Evolutionary conservation across 2,888 invertebrate genomes (phyloP).

Genomic region (Chrysolina americana): DNA sequence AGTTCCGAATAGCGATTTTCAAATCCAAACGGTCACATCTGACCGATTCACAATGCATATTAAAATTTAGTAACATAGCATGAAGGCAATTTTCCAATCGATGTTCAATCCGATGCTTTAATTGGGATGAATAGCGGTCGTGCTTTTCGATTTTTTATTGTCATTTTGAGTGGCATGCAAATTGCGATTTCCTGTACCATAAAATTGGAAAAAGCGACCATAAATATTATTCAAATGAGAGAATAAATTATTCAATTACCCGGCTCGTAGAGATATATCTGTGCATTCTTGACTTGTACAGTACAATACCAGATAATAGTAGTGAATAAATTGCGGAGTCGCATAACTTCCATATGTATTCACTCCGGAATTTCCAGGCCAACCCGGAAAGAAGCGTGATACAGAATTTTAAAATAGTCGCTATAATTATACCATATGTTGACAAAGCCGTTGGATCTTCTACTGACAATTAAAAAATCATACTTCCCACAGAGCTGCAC

Average conservation of each 20-base stretch:
- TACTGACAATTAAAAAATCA: slow-evolving; percentile 60
- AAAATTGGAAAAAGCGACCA: slow-evolving; percentile 51
- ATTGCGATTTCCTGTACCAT: slow-evolving; percentile 54
- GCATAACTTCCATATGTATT: slow-evolving; percentile 39
- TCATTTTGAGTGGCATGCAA: slow-evolving; percentile 49
- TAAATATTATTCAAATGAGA: slow-evolving; percentile 60
- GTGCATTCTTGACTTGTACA: slow-evolving; percentile 48
- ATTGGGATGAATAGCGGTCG: slow-evolving; percentile 44
- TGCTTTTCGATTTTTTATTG: slow-evolving; percentile 41
- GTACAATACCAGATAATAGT: slow-evolving; percentile 53
- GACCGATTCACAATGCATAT: slow-evolving; percentile 27
- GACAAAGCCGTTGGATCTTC: slow-evolving; percentile 48
- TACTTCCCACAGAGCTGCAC: slow-evolving; percentile 59
- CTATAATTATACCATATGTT: slow-evolving; percentile 47
- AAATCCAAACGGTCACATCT: slow-evolving; percentile 13
- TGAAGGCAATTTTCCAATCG: slow-evolving; percentile 38
- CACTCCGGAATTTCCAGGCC: slow-evolving; percentile 25
- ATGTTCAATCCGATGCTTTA: slow-evolving; percentile 39
- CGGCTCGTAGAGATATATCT: slow-evolving; percentile 51
- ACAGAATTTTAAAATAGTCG: slow-evolving; percentile 54
- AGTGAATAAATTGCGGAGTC: slow-evolving; percentile 45
- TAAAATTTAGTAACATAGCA: slow-evolving; percentile 28
- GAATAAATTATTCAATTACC: slow-evolving; percentile 61
- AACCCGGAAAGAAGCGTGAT: slow-evolving; percentile 57
- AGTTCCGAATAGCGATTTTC: neutral